Conservation (phyloP, 2,113 vertebrate genomes). For the Thamnaconus septentrionalis region DNA sequence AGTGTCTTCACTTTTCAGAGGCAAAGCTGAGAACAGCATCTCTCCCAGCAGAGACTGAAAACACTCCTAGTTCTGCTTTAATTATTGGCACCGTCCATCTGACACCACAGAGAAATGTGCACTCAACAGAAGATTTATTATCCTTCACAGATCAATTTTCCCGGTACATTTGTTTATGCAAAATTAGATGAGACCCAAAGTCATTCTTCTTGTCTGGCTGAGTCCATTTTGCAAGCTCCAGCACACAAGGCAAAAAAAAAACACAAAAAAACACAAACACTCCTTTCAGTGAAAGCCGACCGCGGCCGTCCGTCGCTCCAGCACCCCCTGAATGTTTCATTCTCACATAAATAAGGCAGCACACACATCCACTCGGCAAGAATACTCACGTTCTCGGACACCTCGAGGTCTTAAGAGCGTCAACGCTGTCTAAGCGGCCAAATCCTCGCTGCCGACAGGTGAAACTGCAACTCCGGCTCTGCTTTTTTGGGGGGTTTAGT, state of each 20-base stretch:
- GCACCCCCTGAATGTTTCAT: constrained; percentile 14
- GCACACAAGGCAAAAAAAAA: background rate
- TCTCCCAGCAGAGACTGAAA: too few relatives aligned
- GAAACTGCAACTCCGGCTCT: background rate
- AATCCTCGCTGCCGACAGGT: constrained; percentile 34
- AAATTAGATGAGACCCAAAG: constrained; percentile 18
- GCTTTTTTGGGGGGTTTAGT: too few relatives aligned
- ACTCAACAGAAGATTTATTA: too few relatives aligned
- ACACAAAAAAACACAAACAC: background rate
- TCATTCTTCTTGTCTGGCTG: constrained; percentile 45
- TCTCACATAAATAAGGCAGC: constrained; percentile 6
- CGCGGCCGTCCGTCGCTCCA: background rate
- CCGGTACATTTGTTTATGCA: too few relatives aligned
- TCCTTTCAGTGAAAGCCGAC: too few relatives aligned
- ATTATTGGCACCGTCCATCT: too few relatives aligned
- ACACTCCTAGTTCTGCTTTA: too few relatives aligned
- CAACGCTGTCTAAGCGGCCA: constrained; percentile 38
- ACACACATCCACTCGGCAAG: background rate
- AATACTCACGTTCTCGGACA: background rate
- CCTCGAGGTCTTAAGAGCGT: constrained; percentile 8
- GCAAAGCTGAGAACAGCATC: too few relatives aligned
- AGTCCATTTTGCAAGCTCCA: constrained; percentile 41
- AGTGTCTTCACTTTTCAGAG: too few relatives aligned
- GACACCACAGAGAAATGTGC: too few relatives aligned
- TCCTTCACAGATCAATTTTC: too few relatives aligned